These are phyloP conservation scores for Porites cylindrica DNA, from an alignment of 92 coral and sea anemone genomes.

Conservation along the genomic window DNA sequence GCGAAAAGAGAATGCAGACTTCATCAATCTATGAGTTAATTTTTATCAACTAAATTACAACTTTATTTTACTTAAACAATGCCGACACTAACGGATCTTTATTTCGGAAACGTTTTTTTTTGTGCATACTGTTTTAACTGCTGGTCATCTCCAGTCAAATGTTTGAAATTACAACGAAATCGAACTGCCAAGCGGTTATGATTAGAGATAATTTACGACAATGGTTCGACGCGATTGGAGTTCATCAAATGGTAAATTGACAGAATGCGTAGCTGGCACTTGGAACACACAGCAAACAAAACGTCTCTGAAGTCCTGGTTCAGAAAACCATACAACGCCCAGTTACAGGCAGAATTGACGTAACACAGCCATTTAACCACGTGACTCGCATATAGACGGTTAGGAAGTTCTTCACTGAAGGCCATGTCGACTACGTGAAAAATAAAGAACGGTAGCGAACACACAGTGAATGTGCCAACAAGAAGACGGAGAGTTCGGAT, in stretches of 20 bases:
- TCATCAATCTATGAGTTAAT: too few relatives aligned
- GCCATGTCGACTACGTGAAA: slow-evolving; percentile 51
- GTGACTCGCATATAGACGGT: slow-evolving; percentile 30
- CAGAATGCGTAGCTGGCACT: background rate
- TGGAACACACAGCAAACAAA: slow-evolving; percentile 13
- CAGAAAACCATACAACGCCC: slow-evolving; percentile 65
- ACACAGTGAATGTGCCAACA: slow-evolving; percentile 44
- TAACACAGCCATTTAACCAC: slow-evolving; percentile 60
- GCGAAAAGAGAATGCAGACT: too few relatives aligned
- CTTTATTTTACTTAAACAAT: too few relatives aligned
- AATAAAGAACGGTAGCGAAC: slow-evolving; percentile 50
- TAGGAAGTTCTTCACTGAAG: slow-evolving; percentile 20
- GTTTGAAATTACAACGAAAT: too few relatives aligned
- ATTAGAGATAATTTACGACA: background rate
- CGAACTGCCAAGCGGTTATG: too few relatives aligned
- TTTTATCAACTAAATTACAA: too few relatives aligned
- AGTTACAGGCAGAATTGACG: slow-evolving; percentile 49
- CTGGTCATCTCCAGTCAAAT: too few relatives aligned
- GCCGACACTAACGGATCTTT: too few relatives aligned
- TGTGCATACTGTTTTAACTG: too few relatives aligned
- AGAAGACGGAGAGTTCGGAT: slow-evolving; percentile 55
- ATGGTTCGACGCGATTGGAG: slow-evolving; percentile 12
- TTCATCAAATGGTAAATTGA: background rate
- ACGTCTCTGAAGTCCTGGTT: slow-evolving; percentile 48
- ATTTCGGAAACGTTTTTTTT: too few relatives aligned